phyloP scores from a whole-genome alignment of 2,113 vertebrate species.

The Leptosomus discolor region DNA sequence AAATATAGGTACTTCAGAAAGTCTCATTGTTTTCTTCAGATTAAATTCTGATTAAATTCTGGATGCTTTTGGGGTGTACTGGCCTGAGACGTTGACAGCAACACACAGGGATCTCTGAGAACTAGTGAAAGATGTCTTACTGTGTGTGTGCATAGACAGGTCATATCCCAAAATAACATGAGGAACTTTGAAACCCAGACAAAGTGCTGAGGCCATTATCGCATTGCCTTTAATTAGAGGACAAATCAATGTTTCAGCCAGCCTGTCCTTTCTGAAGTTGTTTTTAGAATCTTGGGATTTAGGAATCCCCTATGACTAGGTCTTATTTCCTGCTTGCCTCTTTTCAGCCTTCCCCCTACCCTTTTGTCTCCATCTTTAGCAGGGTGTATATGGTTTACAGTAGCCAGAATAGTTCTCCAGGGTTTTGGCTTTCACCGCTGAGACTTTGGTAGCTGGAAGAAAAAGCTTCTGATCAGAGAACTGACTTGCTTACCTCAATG shows the following conservation, averaged over 20 bases:
- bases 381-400: neutral
- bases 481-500: neutral
- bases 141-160: neutral
- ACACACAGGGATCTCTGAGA: neutral
- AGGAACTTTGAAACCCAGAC: neutral
- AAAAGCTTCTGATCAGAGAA: neutral
- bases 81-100: neutral
- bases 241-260: neutral
- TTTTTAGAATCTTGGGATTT: neutral
- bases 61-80: neutral
- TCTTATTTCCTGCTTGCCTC: neutral
- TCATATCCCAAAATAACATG: neutral
- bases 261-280: neutral
- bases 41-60: neutral
- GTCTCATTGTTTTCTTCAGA: neutral
- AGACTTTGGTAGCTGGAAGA: neutral
- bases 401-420: neutral
- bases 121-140: neutral
- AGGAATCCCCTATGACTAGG: neutral
- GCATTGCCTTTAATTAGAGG: neutral
- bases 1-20: neutral
- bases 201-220: neutral
- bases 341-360: neutral
- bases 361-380: neutral
- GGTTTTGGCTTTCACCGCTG: neutral